phyloP scores from a whole-genome alignment of 2,113 vertebrate species.

The Eudorcas thomsonii region DNA sequence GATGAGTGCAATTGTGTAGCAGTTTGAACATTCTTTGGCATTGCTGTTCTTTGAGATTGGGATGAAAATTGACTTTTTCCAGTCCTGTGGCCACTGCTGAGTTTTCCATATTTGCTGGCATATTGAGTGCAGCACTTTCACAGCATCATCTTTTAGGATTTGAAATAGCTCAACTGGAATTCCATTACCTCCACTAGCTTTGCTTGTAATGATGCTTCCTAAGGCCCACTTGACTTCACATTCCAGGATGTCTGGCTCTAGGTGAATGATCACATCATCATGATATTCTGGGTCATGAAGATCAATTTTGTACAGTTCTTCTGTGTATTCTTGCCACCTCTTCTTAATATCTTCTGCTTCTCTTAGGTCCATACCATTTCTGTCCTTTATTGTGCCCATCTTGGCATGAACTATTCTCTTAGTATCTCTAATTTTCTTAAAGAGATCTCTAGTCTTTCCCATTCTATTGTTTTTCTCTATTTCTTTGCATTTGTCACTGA shows the following conservation, averaged over 20 bases:
- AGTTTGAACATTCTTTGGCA: neutral
- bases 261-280: neutral
- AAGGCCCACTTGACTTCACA: neutral
- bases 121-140: neutral
- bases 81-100: neutral
- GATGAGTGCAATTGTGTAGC: neutral
- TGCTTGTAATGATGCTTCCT: neutral
- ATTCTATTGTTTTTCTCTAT: neutral
- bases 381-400: neutral
- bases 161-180: neutral
- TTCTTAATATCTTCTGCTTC: neutral
- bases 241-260: neutral
- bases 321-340: neutral
- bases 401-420: neutral
- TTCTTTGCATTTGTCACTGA: neutral
- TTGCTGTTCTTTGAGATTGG: neutral
- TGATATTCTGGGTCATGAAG: neutral
- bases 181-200: neutral
- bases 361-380: neutral
- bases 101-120: neutral
- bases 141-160: neutral
- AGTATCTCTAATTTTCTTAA: neutral
- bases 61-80: neutral
- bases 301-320: neutral
- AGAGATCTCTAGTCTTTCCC: neutral